Evolutionary conservation across 2,113 vertebrate species (phyloP).

Genomic region (Anguilla rostrata): DNA sequence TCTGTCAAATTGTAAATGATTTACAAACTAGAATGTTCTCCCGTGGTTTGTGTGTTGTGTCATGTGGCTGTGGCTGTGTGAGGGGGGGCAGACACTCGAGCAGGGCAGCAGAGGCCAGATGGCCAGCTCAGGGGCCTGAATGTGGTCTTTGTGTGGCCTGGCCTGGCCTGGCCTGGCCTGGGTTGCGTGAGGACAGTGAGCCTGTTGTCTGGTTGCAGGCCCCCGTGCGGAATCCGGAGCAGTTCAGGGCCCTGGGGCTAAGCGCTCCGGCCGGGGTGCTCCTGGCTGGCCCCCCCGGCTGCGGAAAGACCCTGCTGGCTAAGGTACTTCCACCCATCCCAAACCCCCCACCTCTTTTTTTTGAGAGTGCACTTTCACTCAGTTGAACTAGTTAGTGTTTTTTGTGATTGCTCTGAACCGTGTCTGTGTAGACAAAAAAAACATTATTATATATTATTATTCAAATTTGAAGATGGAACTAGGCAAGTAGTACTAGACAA

Average conservation of each 20-base stretch:
- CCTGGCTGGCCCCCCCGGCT: constrained; percentile 92
- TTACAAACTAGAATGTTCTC: too few species aligned
- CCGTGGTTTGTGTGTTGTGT: too few species aligned
- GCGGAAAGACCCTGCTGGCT: constrained; percentile 91
- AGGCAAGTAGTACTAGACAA: not conserved
- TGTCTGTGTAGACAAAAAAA: too few species aligned
- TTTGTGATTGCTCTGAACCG: too few species aligned
- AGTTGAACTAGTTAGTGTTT: too few species aligned
- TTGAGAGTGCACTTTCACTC: too few species aligned
- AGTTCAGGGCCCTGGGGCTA: constrained; percentile 85
- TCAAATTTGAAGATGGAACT: not conserved
- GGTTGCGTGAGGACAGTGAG: constrained; percentile 13
- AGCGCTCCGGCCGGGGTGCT: constrained; percentile 87
- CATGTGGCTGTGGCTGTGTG: too few species aligned
- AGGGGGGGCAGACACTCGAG: too few species aligned
- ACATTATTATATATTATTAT: too few species aligned
- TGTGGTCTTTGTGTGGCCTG: constrained; percentile 27
- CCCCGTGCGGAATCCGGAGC: constrained; percentile 84
- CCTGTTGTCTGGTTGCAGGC: constrained; percentile 69
- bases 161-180: not conserved
- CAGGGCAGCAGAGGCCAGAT: too few species aligned
- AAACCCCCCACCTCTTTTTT: too few species aligned
- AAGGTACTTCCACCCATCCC: constrained; percentile 73
- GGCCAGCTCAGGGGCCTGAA: constrained; percentile 2
- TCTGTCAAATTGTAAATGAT: too few species aligned